Percentiles rank a stretch among this genome's conserved stretches.
phyloP scores from a whole-genome alignment of 2,888 invertebrate species.

The Scaptomyza caliginosa region DNA sequence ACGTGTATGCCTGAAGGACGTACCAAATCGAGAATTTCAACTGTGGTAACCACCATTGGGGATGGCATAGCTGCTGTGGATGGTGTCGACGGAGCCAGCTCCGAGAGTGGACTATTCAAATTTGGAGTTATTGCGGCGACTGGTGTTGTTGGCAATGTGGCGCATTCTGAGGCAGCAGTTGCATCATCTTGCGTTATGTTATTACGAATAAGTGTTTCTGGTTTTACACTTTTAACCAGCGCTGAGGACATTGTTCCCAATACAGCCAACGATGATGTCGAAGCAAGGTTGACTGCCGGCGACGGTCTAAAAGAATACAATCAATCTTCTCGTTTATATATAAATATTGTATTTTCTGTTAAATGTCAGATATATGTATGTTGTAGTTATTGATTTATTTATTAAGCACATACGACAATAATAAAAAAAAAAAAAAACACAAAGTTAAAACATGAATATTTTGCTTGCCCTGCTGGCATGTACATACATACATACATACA shows the following conservation, averaged over 20 bases:
- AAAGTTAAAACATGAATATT: constrained; percentile 11
- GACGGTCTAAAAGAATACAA: constrained; percentile 34
- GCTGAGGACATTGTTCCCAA: constrained; percentile 54
- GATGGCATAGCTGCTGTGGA: constrained; percentile 59
- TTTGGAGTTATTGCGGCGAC: constrained; percentile 41
- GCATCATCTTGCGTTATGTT: constrained; percentile 34
- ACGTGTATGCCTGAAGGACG: neutral
- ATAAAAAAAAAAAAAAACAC: constrained; percentile 15
- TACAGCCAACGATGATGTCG: constrained; percentile 55
- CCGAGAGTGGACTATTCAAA: constrained; percentile 52
- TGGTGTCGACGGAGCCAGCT: constrained; percentile 59
- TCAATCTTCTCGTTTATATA: neutral
- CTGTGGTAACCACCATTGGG: constrained; percentile 68
- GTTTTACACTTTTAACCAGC: constrained; percentile 39
- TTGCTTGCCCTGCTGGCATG: constrained; percentile 25
- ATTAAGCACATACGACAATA: constrained; percentile 12
- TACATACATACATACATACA: neutral
- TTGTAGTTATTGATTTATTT: neutral
- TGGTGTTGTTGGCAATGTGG: constrained; percentile 54
- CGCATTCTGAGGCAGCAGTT: constrained; percentile 37
- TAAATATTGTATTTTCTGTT: neutral
- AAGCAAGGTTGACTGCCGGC: constrained; percentile 35
- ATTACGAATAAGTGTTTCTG: constrained; percentile 14
- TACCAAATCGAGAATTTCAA: constrained; percentile 59
- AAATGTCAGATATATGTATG: neutral